Percentiles rank a stretch among this genome's conserved stretches.
Conservation (phyloP, 2,888 invertebrate species). For the Drosophila pegasa region DNA sequence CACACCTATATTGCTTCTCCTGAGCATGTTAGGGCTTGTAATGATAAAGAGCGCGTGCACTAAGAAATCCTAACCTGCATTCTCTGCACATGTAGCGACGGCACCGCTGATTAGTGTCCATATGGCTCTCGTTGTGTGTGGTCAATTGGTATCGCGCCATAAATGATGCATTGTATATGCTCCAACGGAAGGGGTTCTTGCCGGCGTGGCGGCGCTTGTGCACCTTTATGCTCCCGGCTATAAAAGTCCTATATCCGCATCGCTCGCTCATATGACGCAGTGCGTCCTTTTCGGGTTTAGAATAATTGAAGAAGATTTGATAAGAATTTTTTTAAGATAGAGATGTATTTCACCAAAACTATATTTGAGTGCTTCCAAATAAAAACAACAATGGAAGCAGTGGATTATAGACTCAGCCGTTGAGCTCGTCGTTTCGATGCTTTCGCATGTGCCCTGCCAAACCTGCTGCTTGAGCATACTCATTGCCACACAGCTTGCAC, state of each 20-base stretch:
- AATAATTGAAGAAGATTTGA: constrained; percentile 9
- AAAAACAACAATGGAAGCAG: constrained; percentile 33
- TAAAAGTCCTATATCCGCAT: constrained; percentile 70
- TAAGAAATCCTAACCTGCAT: constrained; percentile 69
- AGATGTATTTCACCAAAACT: constrained; percentile 22
- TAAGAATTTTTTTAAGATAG: constrained; percentile 32
- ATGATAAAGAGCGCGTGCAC: constrained; percentile 69
- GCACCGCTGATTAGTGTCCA: constrained; percentile 48
- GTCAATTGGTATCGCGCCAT: constrained; percentile 58
- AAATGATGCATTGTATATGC: constrained; percentile 62
- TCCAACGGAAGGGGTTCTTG: constrained; percentile 66
- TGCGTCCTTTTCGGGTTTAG: background rate
- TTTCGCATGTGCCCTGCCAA: constrained; percentile 83
- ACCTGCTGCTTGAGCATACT: constrained; percentile 82
- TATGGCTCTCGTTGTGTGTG: constrained; percentile 60
- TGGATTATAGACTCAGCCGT: constrained; percentile 26
- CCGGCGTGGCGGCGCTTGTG: constrained; percentile 70
- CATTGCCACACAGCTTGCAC: constrained; percentile 79
- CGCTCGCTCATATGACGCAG: constrained; percentile 71
- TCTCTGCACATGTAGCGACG: constrained; percentile 50
- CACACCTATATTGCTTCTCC: constrained; percentile 69
- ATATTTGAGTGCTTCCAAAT: constrained; percentile 49
- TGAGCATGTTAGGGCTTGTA: constrained; percentile 65
- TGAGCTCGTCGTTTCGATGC: constrained; percentile 71
- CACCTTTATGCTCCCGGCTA: constrained; percentile 59